A percentile compares a stretch with the other conserved stretches of the same genome.
phyloP scores from a whole-genome alignment of 1,140 invertebrate species.

The Latrodectus geometricus region DNA sequence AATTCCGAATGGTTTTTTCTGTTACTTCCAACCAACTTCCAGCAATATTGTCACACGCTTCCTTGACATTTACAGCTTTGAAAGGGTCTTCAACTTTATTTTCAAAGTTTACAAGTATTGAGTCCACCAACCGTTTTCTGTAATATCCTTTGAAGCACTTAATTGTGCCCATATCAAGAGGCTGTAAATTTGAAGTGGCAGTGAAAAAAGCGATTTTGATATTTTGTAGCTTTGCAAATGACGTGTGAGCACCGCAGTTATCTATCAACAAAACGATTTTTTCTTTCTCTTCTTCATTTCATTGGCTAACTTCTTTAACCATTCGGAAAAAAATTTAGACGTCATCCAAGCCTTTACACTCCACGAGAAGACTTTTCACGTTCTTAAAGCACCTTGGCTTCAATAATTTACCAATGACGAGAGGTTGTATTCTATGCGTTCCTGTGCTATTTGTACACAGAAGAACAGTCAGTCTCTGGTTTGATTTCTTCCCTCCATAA shows the following conservation, averaged over 20 bases:
- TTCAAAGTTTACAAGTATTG: slow-evolving; percentile 11
- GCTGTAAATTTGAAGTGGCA: slow-evolving; percentile 3
- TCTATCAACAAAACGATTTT: too few relatives aligned
- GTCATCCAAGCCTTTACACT: too few relatives aligned
- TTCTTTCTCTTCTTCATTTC: too few relatives aligned
- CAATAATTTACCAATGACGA: slow-evolving; percentile 39
- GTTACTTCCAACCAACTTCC: slow-evolving; percentile 12
- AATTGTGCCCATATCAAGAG: slow-evolving; percentile 6
- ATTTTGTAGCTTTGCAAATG: too few relatives aligned
- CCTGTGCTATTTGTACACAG: slow-evolving; percentile 23
- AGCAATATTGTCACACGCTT: slow-evolving; percentile 12
- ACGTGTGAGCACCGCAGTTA: too few relatives aligned
- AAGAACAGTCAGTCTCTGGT: slow-evolving; percentile 21
- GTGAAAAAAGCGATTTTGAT: too few relatives aligned
- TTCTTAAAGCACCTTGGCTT: slow-evolving; percentile 11
- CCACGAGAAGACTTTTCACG: slow-evolving; percentile 24
- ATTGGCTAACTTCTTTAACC: too few relatives aligned
- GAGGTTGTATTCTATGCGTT: background rate
- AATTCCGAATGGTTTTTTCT: slow-evolving; percentile 15
- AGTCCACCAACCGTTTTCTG: slow-evolving; percentile 3
- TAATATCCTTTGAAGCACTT: slow-evolving; percentile 28
- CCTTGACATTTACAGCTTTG: slow-evolving; percentile 11
- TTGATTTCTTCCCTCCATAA: background rate
- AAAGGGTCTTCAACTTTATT: slow-evolving; percentile 17
- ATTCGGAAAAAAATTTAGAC: too few relatives aligned